Percentiles rank a stretch among this genome's conserved stretches.
phyloP scores from a whole-genome alignment of 2,113 vertebrate genomes.

The Dascyllus trimaculatus region DNA sequence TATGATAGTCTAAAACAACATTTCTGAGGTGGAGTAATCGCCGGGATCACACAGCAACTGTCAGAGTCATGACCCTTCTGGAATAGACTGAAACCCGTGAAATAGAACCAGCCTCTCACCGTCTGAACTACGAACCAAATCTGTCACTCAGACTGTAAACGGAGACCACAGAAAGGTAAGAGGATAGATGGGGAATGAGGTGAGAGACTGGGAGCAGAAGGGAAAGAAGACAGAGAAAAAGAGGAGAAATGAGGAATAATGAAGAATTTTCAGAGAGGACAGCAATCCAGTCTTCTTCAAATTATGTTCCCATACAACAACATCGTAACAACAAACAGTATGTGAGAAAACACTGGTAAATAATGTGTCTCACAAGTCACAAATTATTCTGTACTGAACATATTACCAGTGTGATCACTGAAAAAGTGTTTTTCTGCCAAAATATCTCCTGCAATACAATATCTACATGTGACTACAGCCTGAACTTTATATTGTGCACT shows the following conservation, averaged over 20 bases:
- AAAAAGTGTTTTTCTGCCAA: too few species aligned
- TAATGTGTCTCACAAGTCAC: too few species aligned
- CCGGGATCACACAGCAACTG: conserved; percentile 44
- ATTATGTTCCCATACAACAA: neutral
- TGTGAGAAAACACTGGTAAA: too few species aligned
- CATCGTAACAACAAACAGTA: neutral
- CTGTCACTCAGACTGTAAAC: conserved; percentile 65
- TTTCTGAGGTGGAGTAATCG: conserved; percentile 20
- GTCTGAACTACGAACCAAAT: conserved; percentile 63
- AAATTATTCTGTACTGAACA: too few species aligned
- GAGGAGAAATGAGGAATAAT: neutral
- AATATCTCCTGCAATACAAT: too few species aligned
- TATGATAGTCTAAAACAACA: conserved; percentile 45
- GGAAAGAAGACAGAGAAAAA: neutral
- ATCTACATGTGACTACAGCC: too few species aligned
- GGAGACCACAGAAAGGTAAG: conserved; percentile 31
- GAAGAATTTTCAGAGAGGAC: conserved; percentile 4
- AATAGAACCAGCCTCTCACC: conserved; percentile 54
- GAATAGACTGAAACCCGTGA: conserved; percentile 57
- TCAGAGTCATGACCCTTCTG: conserved; percentile 63
- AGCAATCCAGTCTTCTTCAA: neutral
- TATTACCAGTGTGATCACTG: too few species aligned
- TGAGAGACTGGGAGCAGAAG: conserved; percentile 9
- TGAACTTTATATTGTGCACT: neutral
- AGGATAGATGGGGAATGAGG: conserved; percentile 18